These are phyloP conservation scores for Sesamia inferens DNA, from an alignment of 2,888 invertebrate genomes.

Conservation along the genomic window DNA sequence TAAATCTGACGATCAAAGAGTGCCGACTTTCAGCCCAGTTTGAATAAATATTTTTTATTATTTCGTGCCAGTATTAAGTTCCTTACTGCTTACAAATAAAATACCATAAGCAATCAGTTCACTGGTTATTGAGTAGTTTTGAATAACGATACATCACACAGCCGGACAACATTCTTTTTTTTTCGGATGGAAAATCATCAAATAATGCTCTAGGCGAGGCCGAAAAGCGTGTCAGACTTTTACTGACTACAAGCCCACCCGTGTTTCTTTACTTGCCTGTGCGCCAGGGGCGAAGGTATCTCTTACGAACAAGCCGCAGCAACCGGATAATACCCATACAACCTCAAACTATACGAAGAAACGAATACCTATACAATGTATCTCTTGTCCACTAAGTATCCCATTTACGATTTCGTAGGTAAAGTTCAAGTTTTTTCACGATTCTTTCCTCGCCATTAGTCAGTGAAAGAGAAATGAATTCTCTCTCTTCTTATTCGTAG, in stretches of 20 bases:
- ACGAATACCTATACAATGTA: not conserved
- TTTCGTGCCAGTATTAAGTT: not conserved
- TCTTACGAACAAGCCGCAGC: too few relatives aligned
- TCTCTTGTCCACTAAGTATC: not conserved
- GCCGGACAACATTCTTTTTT: not conserved
- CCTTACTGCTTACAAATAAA: not conserved
- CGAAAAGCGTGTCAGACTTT: too few relatives aligned
- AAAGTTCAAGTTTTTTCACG: not conserved
- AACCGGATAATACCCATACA: too few relatives aligned
- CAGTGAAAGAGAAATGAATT: not conserved
- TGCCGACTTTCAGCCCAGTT: too few relatives aligned
- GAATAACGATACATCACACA: not conserved
- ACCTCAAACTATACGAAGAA: not conserved
- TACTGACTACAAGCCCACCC: too few relatives aligned
- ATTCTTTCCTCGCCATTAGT: not conserved
- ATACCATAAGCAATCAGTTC: not conserved
- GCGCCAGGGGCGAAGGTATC: too few relatives aligned
- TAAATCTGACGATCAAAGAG: too few relatives aligned
- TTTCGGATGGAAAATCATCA: too few relatives aligned
- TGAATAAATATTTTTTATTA: too few relatives aligned
- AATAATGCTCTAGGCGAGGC: too few relatives aligned
- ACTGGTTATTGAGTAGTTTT: not conserved
- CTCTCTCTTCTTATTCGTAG: not conserved
- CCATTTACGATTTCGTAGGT: not conserved
- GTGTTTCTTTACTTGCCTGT: too few relatives aligned